Evolutionary conservation across 2,888 invertebrate species (phyloP), one percentile per base, ranked within the genome.

Genomic region (Ennomos erosarius): DNA sequence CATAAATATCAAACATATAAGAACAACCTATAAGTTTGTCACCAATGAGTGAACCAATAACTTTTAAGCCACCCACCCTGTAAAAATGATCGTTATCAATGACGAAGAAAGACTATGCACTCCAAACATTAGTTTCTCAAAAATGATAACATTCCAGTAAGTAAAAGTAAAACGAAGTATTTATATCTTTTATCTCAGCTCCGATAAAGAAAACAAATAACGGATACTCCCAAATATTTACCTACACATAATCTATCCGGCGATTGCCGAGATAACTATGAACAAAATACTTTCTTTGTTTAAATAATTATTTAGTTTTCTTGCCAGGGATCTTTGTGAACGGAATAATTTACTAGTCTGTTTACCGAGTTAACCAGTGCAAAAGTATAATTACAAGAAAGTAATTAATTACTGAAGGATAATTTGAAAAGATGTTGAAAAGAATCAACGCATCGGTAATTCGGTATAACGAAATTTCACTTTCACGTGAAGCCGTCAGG

Each of bases 121-220:
- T 33, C 10, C 12, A 53, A 49, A 50, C 43, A 35, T 34, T 55
- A 36, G 42, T 62, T 65, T 48, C 55, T 42, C 48, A 16, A 60
- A 68, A 64, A 40, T 38, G 64, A 68, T 64, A 68, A 60, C 52
- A 55, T 52, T 47, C 44, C 10, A 34, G 46, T 55, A 16, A 60
- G 48, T 55, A 42, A 51, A 55, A 53, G 38, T 38, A 12, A 59
- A 62, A 53, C 52, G 37, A 55, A 57, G 55, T 46, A 59, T 64
- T 53, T 55, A 53, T 49, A 37, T 26, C 36, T 53, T 57, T 65
- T 73, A 67, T 72, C 69, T 54, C 10, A 39, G 38, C 26, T 51
- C 55, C 40, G 70, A 71, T 74, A 74, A 69, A 65, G 63, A 64
- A 67, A 69, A 62, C 70, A 69, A 71, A 70, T 58, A 70, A 36